A percentile compares a stretch with the other conserved stretches of the same genome.
Evolutionary conservation across 53 echinoderm and acorn worm species (phyloP).

Genomic region (Stichopus horrens): DNA sequence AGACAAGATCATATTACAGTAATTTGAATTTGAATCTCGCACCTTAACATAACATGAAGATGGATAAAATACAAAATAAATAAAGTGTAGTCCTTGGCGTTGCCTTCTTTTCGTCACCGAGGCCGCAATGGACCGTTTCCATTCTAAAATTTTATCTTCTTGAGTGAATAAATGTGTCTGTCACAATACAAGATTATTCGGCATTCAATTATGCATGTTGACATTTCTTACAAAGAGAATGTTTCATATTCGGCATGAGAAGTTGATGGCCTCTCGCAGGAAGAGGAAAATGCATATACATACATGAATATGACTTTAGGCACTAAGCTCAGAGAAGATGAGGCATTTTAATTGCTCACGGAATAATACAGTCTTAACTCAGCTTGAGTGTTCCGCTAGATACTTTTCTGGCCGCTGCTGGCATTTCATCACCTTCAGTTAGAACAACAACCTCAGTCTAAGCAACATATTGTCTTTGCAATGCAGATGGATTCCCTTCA

Average conservation of each 20-base stretch:
- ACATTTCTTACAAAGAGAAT: neutral
- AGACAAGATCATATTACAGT: too few relatives aligned
- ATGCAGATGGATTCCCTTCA: neutral
- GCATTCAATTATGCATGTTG: neutral
- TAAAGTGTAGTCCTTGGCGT: too few relatives aligned
- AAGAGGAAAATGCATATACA: neutral
- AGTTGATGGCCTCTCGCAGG: neutral
- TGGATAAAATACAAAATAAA: too few relatives aligned
- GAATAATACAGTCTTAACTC: neutral
- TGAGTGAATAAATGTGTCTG: neutral
- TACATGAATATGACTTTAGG: neutral
- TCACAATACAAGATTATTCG: neutral
- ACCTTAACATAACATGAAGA: too few relatives aligned
- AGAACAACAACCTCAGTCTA: neutral
- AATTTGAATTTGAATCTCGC: too few relatives aligned
- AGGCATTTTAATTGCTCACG: constrained; percentile 1
- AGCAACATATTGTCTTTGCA: neutral
- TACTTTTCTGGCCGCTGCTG: neutral
- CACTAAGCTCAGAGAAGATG: neutral
- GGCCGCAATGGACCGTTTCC: neutral
- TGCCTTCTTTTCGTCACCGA: neutral
- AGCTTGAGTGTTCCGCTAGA: neutral
- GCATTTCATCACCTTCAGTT: neutral
- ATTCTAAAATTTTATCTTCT: neutral
- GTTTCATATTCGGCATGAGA: neutral